A percentile compares a stretch with the other conserved stretches of the same genome.
These are phyloP conservation scores for Tenthredo livida DNA, from an alignment of 2,888 invertebrate species.

Conservation along the genomic window DNA sequence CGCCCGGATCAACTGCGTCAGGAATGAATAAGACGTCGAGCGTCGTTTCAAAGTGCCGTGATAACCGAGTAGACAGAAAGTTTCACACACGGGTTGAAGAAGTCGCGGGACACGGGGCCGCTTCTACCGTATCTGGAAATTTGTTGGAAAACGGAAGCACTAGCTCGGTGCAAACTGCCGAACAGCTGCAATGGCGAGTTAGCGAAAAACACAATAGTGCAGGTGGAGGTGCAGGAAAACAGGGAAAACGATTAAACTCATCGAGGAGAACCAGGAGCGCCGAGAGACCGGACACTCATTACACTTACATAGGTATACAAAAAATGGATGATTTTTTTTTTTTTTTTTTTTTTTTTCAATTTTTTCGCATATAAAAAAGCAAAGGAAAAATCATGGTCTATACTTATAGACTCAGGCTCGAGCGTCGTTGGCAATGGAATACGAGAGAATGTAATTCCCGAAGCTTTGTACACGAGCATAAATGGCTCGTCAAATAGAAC, in stretches of 20 bases:
- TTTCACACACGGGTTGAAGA: neutral
- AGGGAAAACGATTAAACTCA: constrained; percentile 70
- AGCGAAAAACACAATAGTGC: constrained; percentile 62
- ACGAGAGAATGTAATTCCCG: constrained; percentile 71
- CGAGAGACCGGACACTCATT: constrained; percentile 74
- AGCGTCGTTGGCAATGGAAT: constrained; percentile 68
- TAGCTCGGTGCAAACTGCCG: constrained; percentile 60
- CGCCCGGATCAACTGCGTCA: constrained; percentile 23
- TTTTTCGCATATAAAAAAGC: neutral
- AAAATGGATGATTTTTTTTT: neutral
- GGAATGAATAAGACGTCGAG: constrained; percentile 60
- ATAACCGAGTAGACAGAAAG: neutral
- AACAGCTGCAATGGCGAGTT: constrained; percentile 62
- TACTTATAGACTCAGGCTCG: constrained; percentile 69
- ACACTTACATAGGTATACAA: constrained; percentile 74
- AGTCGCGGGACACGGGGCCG: neutral
- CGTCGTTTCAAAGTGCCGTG: neutral
- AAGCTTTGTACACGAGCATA: constrained; percentile 72
- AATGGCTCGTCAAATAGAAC: constrained; percentile 64
- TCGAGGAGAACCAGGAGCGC: constrained; percentile 74
- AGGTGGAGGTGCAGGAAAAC: constrained; percentile 61
- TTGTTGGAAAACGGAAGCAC: constrained; percentile 59
- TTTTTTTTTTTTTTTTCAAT: neutral
- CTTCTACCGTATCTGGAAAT: neutral
- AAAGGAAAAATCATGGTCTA: neutral